phyloP scores from a whole-genome alignment of 2,888 invertebrate genomes.

The Dascillus cervinus region DNA sequence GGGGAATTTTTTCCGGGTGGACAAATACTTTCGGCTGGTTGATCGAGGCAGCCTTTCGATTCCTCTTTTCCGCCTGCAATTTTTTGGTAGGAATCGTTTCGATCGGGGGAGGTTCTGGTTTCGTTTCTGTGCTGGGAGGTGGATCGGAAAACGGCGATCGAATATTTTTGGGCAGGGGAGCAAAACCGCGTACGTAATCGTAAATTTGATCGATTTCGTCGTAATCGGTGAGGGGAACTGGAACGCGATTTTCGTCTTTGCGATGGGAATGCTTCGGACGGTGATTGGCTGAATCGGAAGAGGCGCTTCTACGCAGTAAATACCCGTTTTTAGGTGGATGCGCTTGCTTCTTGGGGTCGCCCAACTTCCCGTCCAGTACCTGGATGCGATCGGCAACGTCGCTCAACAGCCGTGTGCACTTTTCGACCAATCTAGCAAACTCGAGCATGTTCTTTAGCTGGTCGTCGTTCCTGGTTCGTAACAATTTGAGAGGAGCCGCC shows the following conservation, averaged over 20 bases:
- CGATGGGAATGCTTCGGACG: slow-evolving; percentile 45
- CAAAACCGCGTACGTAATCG: slow-evolving; percentile 89
- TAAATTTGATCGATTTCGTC: slow-evolving; percentile 96
- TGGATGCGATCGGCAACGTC: slow-evolving; percentile 77
- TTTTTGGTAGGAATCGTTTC: slow-evolving; percentile 86
- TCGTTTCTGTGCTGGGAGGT: slow-evolving; percentile 44
- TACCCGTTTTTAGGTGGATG: slow-evolving; percentile 52
- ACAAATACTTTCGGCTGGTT: slow-evolving; percentile 43
- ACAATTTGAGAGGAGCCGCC: slow-evolving; percentile 77
- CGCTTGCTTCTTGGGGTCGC: slow-evolving; percentile 47
- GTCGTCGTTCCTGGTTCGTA: slow-evolving; percentile 75
- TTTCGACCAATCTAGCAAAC: slow-evolving; percentile 69
- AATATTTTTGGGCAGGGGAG: slow-evolving; percentile 77
- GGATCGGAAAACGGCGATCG: slow-evolving; percentile 55
- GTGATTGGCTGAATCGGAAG: slow-evolving; percentile 62
- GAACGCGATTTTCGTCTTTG: slow-evolving; percentile 55
- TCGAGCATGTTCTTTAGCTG: slow-evolving; percentile 57
- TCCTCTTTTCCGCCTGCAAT: slow-evolving; percentile 64
- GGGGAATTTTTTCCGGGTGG: slow-evolving; percentile 51
- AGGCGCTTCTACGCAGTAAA: slow-evolving; percentile 68
- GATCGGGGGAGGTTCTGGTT: slow-evolving; percentile 86
- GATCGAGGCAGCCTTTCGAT: slow-evolving; percentile 56
- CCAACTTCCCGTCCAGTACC: slow-evolving; percentile 71
- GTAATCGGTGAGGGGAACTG: slow-evolving; percentile 64
- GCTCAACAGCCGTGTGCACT: slow-evolving; percentile 63